Conservation (phyloP, 2,888 invertebrate species). For the Fissipunctia ypsillon region DNA sequence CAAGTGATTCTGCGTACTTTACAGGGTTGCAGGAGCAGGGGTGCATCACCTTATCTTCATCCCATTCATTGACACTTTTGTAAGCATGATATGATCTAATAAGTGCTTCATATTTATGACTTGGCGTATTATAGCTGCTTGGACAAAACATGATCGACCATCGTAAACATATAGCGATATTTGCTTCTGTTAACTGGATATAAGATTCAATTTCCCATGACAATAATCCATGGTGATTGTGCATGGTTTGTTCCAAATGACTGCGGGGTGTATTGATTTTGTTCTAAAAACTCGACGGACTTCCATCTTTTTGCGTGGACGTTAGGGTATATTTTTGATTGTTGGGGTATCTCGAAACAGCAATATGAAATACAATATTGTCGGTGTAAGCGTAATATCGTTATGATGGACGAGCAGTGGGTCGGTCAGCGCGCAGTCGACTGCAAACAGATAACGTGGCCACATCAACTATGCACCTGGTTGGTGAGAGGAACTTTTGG, state of each 20-base stretch:
- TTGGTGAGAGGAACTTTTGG: constrained; percentile 19
- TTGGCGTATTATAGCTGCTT: constrained; percentile 76
- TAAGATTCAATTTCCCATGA: constrained; percentile 62
- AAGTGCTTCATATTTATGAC: constrained; percentile 79
- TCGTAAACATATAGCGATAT: constrained; percentile 32
- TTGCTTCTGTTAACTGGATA: constrained; percentile 37
- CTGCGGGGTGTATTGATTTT: constrained; percentile 79
- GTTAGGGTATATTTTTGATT: constrained; percentile 61
- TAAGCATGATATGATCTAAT: constrained; percentile 71
- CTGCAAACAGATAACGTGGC: constrained; percentile 86
- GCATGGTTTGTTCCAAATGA: constrained; percentile 65
- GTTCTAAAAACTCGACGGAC: constrained; percentile 36
- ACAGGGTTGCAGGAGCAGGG: constrained; percentile 19
- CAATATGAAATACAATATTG: constrained; percentile 88
- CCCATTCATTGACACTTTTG: constrained; percentile 68
- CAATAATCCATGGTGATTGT: constrained; percentile 56
- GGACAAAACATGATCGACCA: constrained; percentile 67
- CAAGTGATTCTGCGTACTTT: constrained; percentile 17
- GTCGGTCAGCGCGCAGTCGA: constrained; percentile 87
- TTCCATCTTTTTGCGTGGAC: constrained; percentile 28
- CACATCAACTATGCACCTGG: constrained; percentile 71
- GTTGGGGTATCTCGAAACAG: constrained; percentile 61
- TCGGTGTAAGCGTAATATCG: constrained; percentile 88
- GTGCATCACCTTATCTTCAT: constrained; percentile 56
- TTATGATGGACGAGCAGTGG: constrained; percentile 88